phyloP scores from a whole-genome alignment of 2,888 invertebrate species.

The Tipula helvola region DNA sequence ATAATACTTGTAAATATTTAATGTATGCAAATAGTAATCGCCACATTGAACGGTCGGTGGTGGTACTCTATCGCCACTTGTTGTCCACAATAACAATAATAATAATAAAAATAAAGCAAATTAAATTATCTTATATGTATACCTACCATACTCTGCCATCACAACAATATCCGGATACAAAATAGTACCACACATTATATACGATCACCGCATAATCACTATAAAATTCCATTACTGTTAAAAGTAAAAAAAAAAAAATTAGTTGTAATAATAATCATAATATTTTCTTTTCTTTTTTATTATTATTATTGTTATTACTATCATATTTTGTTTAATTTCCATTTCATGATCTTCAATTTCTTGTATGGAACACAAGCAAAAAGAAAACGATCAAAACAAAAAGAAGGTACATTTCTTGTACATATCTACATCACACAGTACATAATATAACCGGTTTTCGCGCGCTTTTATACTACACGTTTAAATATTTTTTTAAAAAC shows the following conservation, averaged over 20 bases:
- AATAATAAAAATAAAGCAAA: not conserved
- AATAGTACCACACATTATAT: not conserved
- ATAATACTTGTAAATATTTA: not conserved
- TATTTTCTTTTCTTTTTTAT: not conserved
- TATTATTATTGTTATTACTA: not conserved
- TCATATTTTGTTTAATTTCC: not conserved
- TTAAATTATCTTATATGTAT: not conserved
- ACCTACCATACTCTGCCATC: not conserved
- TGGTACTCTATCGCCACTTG: not conserved
- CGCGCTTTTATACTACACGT: not conserved
- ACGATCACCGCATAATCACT: not conserved
- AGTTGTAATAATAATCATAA: not conserved
- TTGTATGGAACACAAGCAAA: not conserved
- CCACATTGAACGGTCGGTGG: not conserved
- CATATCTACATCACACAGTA: not conserved
- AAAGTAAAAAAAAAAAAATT: not conserved
- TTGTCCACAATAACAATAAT: not conserved
- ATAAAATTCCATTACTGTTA: not conserved
- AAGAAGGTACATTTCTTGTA: not conserved
- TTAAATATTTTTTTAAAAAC: not conserved
- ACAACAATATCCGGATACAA: not conserved
- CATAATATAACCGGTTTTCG: not conserved
- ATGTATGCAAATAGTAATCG: not conserved
- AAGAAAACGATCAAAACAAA: not conserved
- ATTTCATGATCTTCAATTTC: not conserved